A percentile compares a stretch with the other conserved stretches of the same genome.
Conservation (phyloP, 1,140 invertebrate species). For the Drosophila persimilis region DNA sequence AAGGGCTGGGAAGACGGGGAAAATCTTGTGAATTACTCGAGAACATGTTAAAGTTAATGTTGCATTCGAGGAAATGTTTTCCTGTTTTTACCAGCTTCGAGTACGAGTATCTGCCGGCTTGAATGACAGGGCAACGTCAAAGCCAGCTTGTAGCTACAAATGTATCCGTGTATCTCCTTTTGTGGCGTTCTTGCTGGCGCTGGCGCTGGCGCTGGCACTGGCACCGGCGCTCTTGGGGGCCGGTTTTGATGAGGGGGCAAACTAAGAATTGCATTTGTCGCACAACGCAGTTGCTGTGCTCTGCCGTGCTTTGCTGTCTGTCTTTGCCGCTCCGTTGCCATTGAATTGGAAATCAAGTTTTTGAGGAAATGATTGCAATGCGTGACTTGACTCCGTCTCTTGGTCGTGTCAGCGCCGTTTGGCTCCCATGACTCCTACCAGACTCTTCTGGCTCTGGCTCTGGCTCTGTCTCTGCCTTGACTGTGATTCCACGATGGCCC, state of each 20-base stretch:
- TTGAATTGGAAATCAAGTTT: slow-evolving; percentile 69
- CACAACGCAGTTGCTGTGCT: background rate
- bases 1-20: slow-evolving; percentile 11
- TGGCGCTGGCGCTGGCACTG: no score
- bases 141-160: slow-evolving; percentile 74
- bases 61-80: slow-evolving; percentile 59
- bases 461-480: slow-evolving; percentile 20
- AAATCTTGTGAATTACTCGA: slow-evolving; percentile 52
- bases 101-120: slow-evolving; percentile 23
- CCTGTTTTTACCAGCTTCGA: slow-evolving; percentile 48
- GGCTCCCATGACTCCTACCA: slow-evolving; percentile 10
- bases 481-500: slow-evolving; percentile 26
- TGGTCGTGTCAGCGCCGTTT: slow-evolving; percentile 60
- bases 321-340: slow-evolving; percentile 7
- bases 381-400: slow-evolving; percentile 63
- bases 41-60: slow-evolving; percentile 43
- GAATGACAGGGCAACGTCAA: slow-evolving; percentile 66
- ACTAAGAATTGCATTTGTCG: slow-evolving; percentile 48
- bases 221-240: slow-evolving; percentile 48
- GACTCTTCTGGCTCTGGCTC: background rate
- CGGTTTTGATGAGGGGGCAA: slow-evolving; percentile 39
- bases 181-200: slow-evolving; percentile 34
- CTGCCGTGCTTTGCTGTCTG: background rate
- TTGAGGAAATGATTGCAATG: slow-evolving; percentile 63
- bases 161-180: slow-evolving; percentile 69